These are phyloP conservation scores for Corythoichthys intestinalis DNA, from an alignment of 2,113 vertebrate species.

Conservation along the genomic window DNA sequence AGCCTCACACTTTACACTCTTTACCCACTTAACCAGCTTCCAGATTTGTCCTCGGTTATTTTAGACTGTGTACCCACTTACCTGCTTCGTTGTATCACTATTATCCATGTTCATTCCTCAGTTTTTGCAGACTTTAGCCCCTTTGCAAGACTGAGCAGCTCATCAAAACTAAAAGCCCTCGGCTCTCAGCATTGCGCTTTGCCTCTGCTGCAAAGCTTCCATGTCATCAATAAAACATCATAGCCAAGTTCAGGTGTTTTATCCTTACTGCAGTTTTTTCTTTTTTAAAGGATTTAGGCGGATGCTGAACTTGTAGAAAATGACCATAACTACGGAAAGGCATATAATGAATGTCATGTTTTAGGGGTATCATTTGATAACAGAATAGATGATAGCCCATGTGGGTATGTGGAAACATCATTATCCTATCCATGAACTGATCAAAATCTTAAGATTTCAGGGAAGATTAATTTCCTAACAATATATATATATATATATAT, in stretches of 20 bases:
- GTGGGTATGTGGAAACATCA: background rate
- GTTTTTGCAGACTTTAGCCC: conserved; percentile 12
- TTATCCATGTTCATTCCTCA: conserved; percentile 9
- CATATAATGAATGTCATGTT: background rate
- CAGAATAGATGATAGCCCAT: background rate
- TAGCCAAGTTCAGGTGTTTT: conserved; percentile 7
- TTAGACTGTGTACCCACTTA: conserved; percentile 5
- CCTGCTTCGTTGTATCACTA: conserved; percentile 4
- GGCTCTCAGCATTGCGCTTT: background rate
- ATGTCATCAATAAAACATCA: background rate
- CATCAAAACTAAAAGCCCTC: conserved; percentile 14
- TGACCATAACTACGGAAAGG: background rate
- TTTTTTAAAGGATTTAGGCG: background rate
- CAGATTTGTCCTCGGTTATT: conserved; percentile 13
- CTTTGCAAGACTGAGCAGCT: conserved; percentile 13
- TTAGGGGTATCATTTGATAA: background rate
- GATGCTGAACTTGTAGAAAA: background rate
- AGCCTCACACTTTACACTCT: background rate
- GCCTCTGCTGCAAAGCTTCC: background rate
- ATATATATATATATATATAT: background rate
- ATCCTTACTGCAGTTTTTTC: background rate
- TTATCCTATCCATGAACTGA: background rate
- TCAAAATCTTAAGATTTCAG: background rate
- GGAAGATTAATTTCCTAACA: background rate
- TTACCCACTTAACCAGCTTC: background rate